phyloP scores from a whole-genome alignment of 2,113 vertebrate species.

The Triplophysa rosa region DNA sequence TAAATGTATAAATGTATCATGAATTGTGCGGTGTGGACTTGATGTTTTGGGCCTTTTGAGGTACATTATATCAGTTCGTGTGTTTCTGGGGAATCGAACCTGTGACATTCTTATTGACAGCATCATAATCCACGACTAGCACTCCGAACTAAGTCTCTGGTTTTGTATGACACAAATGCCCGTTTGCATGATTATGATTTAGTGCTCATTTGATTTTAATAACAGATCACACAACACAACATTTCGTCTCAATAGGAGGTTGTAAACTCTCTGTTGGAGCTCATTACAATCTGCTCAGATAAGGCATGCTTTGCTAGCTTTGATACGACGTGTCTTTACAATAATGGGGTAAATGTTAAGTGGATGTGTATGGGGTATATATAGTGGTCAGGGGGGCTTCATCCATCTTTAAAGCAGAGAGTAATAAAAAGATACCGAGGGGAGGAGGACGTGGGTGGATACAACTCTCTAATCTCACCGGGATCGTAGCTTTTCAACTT shows the following conservation, averaged over 20 bases:
- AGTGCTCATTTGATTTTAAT: background rate
- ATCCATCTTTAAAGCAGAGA: slow-evolving; percentile 22
- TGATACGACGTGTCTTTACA: slow-evolving; percentile 5
- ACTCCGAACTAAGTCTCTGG: background rate
- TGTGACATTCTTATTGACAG: background rate
- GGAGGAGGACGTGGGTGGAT: slow-evolving; percentile 18
- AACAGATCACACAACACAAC: slow-evolving; percentile 8
- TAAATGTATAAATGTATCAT: background rate
- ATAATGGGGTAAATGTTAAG: background rate
- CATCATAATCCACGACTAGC: background rate
- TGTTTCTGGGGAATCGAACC: background rate
- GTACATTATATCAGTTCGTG: background rate
- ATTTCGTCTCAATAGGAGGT: slow-evolving; percentile 6
- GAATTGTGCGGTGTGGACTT: background rate
- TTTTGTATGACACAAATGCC: background rate
- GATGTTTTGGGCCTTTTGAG: background rate
- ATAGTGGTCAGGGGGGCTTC: slow-evolving; percentile 32
- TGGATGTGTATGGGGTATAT: slow-evolving; percentile 9
- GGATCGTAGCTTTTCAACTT: slow-evolving; percentile 3
- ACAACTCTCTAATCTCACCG: background rate
- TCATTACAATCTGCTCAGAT: background rate
- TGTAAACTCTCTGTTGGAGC: slow-evolving; percentile 11
- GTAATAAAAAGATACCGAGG: background rate
- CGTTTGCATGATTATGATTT: slow-evolving; percentile 13
- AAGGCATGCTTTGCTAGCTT: background rate